Evolutionary conservation across 2,113 vertebrate genomes (phyloP).

Genomic region (Gadus chalcogrammus): DNA sequence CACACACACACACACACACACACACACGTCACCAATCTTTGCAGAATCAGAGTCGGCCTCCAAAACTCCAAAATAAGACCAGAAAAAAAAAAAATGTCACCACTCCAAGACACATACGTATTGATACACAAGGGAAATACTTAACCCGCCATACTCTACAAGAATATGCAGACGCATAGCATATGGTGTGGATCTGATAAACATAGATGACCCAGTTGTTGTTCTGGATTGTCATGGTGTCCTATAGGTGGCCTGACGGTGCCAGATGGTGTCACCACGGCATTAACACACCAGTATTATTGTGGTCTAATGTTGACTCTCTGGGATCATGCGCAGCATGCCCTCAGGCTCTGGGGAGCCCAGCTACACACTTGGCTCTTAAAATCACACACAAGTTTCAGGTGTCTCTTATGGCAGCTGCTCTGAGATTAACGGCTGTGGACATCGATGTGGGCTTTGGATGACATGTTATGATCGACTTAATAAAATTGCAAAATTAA

Average conservation of each 20-base stretch:
- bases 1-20: constrained; percentile 15
- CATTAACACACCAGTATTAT: constrained; percentile 5
- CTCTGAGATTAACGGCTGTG: too few relatives aligned
- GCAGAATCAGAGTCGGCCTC: too few relatives aligned
- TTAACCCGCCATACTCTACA: constrained; percentile 14
- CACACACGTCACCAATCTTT: neutral
- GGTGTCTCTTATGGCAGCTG: too few relatives aligned
- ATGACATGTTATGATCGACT: too few relatives aligned
- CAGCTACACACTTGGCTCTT: too few relatives aligned
- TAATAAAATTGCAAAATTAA: too few relatives aligned
- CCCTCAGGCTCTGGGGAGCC: too few relatives aligned
- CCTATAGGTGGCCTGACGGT: neutral
- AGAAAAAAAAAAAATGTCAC: too few relatives aligned
- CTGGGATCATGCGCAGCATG: neutral
- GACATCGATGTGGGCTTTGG: too few relatives aligned
- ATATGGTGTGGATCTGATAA: constrained; percentile 24
- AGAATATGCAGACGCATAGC: neutral
- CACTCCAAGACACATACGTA: constrained; percentile 6
- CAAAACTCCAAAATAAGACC: too few relatives aligned
- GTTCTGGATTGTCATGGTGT: constrained; percentile 6
- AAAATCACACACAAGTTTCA: too few relatives aligned
- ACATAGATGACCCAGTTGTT: constrained; percentile 20
- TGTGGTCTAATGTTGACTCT: neutral
- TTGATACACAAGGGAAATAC: constrained; percentile 26
- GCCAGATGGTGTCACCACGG: constrained; percentile 1